Conservation (phyloP, 1,140 invertebrate species). For the Gryllus bimaculatus region DNA sequence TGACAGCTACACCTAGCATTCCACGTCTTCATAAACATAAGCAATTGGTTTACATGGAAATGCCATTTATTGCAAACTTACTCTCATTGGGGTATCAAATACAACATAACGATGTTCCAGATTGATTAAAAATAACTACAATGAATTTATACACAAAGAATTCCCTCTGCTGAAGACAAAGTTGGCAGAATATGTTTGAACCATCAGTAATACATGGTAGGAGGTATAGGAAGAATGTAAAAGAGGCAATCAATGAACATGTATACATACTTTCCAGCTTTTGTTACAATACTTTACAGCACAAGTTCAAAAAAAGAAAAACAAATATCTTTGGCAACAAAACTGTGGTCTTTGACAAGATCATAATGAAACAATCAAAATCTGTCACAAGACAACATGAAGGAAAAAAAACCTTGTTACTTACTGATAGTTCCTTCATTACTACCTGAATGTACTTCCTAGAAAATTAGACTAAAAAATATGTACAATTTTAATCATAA, state of each 20-base stretch:
- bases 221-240: not conserved
- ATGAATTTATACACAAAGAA: not conserved
- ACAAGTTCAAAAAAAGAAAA: not conserved
- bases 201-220: not conserved
- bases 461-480: not conserved
- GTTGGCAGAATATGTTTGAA: not conserved
- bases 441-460: not conserved
- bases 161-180: not conserved
- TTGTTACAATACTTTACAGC: not conserved
- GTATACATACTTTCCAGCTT: not conserved
- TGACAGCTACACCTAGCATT: not conserved
- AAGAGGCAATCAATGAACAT: not conserved
- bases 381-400: not conserved
- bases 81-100: not conserved
- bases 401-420: not conserved
- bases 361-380: not conserved
- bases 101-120: not conserved
- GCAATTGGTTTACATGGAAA: not conserved
- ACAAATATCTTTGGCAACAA: not conserved
- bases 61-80: slow-evolving; percentile 5
- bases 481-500: not conserved
- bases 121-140: not conserved
- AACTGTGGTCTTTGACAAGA: not conserved
- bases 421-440: not conserved
- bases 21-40: not conserved